These are phyloP conservation scores for Manis pentadactyla DNA, from an alignment of 2,797 vertebrate genomes.

Conservation along the genomic window DNA sequence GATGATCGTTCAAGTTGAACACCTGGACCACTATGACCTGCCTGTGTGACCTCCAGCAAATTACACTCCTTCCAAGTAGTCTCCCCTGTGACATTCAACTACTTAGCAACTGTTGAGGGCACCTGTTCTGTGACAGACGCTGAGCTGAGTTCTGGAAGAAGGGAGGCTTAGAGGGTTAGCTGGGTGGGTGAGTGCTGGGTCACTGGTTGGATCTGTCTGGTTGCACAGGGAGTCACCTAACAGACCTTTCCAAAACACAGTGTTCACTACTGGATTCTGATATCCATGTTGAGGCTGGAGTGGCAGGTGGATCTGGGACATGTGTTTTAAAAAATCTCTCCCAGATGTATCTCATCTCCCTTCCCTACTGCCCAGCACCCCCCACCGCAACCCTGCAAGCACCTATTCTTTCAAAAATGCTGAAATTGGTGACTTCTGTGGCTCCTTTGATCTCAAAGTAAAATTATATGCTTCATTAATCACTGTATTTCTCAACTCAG, in stretches of 20 bases:
- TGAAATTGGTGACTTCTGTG: not conserved
- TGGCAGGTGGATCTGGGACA: not conserved
- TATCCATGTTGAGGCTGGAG: not conserved
- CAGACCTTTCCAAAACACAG: not conserved
- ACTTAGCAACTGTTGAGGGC: not conserved
- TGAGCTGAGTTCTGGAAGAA: not conserved
- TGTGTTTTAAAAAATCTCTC: not conserved
- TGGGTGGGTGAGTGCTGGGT: not conserved
- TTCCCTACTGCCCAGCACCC: not conserved
- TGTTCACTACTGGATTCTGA: not conserved
- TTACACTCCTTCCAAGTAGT: not conserved
- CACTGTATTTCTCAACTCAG: not conserved
- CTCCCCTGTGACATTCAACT: not conserved
- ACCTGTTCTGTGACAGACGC: not conserved
- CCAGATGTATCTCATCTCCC: not conserved
- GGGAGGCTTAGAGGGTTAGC: not conserved
- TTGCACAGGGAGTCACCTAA: not conserved
- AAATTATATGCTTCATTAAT: constrained; percentile 16
- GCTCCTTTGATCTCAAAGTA: not conserved
- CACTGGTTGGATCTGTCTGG: not conserved
- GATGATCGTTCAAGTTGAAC: not conserved
- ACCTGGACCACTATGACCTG: not conserved
- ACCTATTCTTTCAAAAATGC: not conserved
- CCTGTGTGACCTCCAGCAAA: not conserved
- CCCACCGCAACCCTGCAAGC: not conserved